Percentiles rank a stretch among this genome's conserved stretches.
Conservation (phyloP, 2,797 vertebrate genomes). For the Alcedo quadribrachys region DNA sequence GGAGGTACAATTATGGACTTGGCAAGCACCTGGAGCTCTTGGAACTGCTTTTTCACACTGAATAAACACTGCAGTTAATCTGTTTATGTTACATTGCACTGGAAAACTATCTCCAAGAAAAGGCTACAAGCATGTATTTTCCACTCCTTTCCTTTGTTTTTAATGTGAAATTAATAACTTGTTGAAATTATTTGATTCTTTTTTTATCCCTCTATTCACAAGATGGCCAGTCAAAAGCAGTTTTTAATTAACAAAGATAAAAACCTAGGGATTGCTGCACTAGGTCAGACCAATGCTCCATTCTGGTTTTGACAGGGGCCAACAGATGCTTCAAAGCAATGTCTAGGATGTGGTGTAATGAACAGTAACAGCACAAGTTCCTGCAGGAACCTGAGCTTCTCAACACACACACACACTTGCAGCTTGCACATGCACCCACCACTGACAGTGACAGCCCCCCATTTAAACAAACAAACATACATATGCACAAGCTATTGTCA, state of each 20-base stretch:
- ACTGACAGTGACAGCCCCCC: neutral
- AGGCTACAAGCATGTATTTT: constrained; percentile 66
- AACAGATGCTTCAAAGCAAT: neutral
- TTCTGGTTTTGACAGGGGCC: constrained; percentile 5
- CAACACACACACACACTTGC: neutral
- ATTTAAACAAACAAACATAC: neutral
- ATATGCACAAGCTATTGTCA: neutral
- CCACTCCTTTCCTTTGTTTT: constrained; percentile 34
- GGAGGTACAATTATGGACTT: constrained; percentile 85
- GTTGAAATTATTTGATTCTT: constrained; percentile 53
- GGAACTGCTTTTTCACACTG: constrained; percentile 82
- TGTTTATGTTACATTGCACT: constrained; percentile 76
- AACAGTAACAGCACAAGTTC: neutral
- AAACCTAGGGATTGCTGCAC: neutral
- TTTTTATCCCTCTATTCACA: neutral
- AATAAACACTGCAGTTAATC: constrained; percentile 83
- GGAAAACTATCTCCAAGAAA: constrained; percentile 79
- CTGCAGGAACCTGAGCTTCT: neutral
- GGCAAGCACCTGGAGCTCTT: constrained; percentile 83
- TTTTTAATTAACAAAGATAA: constrained; percentile 27
- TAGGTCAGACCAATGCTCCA: neutral
- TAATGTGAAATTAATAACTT: constrained; percentile 67
- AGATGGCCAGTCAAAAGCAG: constrained; percentile 27
- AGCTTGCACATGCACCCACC: neutral
- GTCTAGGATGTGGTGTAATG: neutral